Percentiles rank a stretch among this genome's conserved stretches.
Evolutionary conservation across 2,113 vertebrate species (phyloP).

Genomic region (Hemiprocne comata): DNA sequence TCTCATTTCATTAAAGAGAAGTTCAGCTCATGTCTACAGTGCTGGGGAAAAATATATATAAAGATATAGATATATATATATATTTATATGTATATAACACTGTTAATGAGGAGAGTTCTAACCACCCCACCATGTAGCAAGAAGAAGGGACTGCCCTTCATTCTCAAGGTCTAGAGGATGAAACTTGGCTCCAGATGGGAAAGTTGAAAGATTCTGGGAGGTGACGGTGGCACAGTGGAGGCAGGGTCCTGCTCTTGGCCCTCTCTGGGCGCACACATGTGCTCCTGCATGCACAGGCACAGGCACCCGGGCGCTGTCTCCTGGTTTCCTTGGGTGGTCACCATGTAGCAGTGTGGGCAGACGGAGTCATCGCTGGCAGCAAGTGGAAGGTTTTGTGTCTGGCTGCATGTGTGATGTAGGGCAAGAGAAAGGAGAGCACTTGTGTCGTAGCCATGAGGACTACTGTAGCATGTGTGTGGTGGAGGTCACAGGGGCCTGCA

Average conservation of each 20-base stretch:
- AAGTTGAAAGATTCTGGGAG: background rate
- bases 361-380: background rate
- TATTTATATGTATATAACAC: slow-evolving; percentile 85
- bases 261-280: background rate
- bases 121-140: slow-evolving; percentile 73
- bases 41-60: slow-evolving; percentile 81
- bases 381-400: background rate
- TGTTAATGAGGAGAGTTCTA: slow-evolving; percentile 82
- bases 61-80: slow-evolving; percentile 81
- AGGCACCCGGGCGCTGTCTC: background rate
- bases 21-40: slow-evolving; percentile 80
- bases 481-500: background rate
- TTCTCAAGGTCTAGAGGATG: slow-evolving; percentile 62
- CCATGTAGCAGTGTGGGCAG: background rate
- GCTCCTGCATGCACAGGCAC: background rate
- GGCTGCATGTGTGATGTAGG: background rate
- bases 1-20: slow-evolving; percentile 77
- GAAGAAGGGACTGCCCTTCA: slow-evolving; percentile 67
- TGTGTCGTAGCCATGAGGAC: background rate
- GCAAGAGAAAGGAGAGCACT: background rate
- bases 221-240: background rate
- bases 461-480: rapidly evolving
- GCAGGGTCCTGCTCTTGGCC: background rate
- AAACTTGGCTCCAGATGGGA: slow-evolving; percentile 65
- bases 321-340: background rate